Percentiles rank a stretch among this genome's conserved stretches.
Evolutionary conservation across 2,113 vertebrate species (phyloP).

Genomic region (Austrofundulus limnaeus): DNA sequence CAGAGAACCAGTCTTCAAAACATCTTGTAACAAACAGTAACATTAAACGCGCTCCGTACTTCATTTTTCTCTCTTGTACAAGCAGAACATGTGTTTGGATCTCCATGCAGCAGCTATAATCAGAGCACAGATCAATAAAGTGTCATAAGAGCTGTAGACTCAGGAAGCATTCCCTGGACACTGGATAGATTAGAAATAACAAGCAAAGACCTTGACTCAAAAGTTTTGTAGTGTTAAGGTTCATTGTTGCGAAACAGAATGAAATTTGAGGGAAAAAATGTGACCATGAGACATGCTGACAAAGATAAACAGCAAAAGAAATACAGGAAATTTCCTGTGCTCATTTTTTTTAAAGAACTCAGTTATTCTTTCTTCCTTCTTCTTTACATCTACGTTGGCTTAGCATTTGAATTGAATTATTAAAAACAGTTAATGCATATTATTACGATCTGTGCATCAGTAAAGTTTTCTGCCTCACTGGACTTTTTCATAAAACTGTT

Average conservation of each 20-base stretch:
- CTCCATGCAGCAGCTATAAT: constrained; percentile 2
- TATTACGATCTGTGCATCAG: no score
- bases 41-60: not conserved
- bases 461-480: no score
- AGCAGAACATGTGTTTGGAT: constrained; percentile 17
- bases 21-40: not conserved
- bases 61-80: constrained; percentile 9
- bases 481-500: no score
- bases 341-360: no score
- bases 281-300: not conserved
- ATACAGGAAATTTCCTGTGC: no score
- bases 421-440: no score
- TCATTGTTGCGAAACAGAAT: constrained; percentile 18
- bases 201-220: constrained; percentile 1
- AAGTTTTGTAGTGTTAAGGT: constrained; percentile 15
- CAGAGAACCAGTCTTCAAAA: not conserved
- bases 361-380: no score
- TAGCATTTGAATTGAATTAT: no score
- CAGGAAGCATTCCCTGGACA: constrained; percentile 9
- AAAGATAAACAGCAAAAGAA: constrained; percentile 2
- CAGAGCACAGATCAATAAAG: constrained; percentile 31
- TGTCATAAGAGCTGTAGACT: constrained; percentile 16
- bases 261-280: constrained; percentile 22
- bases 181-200: constrained; percentile 22
- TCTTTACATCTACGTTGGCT: no score